Conservation (phyloP, 1,140 invertebrate genomes). For the Heterodera schachtii region DNA sequence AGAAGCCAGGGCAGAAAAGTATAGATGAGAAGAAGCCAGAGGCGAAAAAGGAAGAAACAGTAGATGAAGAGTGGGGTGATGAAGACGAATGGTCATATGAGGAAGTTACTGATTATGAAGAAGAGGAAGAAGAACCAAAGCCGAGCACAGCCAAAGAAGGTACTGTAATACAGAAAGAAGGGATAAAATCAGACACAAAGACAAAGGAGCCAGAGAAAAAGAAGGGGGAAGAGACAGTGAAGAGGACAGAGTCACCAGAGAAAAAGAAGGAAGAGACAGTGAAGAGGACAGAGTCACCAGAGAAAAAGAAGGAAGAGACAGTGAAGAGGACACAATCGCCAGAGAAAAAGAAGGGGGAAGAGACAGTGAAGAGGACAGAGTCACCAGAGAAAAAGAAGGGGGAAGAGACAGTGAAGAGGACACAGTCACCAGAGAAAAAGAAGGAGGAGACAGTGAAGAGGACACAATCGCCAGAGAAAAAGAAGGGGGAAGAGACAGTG, state of each 20-base stretch:
- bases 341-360: neutral
- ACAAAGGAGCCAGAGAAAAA: neutral
- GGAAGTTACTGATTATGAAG: constrained; percentile 33
- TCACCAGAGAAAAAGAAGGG: constrained; percentile 1
- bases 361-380: neutral
- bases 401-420: neutral
- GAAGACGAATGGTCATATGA: constrained; percentile 40
- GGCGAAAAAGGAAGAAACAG: constrained; percentile 27
- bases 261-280: neutral
- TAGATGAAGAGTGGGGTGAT: constrained; percentile 23
- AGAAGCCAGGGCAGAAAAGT: constrained; percentile 21
- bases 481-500: neutral
- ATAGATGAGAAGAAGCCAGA: constrained; percentile 26
- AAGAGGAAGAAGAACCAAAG: constrained; percentile 25
- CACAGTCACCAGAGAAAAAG: neutral
- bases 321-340: constrained; percentile 1
- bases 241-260: constrained; percentile 2
- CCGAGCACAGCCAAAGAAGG: constrained; percentile 3
- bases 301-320: constrained; percentile 1
- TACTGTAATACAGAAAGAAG: constrained; percentile 1
- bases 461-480: neutral
- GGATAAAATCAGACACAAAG: neutral
- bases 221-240: neutral
- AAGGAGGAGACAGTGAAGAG: neutral
- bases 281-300: constrained; percentile 8